Evolutionary conservation across 2,888 invertebrate genomes (phyloP).

Genomic region (Eupithecia insigniata): DNA sequence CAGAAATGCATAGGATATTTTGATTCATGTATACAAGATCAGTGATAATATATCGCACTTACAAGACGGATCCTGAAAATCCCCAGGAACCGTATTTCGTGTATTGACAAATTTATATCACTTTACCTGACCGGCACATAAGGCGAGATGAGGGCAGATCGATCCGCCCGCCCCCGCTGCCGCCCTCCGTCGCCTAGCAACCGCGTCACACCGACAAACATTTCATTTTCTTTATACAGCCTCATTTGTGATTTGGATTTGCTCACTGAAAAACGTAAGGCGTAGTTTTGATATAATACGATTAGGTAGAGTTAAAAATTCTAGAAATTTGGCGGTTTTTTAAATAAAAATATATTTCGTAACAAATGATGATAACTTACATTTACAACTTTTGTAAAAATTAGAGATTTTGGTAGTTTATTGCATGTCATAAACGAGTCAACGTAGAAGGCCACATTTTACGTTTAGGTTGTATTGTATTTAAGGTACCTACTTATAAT

Average conservation of each 20-base stretch:
- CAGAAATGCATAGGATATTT: too few relatives aligned
- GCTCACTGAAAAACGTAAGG: neutral
- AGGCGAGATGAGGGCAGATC: conserved; percentile 68
- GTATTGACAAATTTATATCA: conserved; percentile 31
- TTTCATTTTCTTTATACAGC: conserved; percentile 39
- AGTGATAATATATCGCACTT: too few relatives aligned
- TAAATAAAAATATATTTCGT: too few relatives aligned
- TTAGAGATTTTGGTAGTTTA: neutral
- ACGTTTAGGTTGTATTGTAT: neutral
- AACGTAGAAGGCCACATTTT: neutral
- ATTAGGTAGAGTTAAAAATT: too few relatives aligned
- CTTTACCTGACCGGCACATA: conserved; percentile 30
- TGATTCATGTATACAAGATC: too few relatives aligned
- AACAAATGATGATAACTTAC: too few relatives aligned
- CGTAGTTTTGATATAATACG: neutral
- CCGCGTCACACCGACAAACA: conserved; percentile 55
- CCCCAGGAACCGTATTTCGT: neutral
- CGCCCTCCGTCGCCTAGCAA: conserved; percentile 68
- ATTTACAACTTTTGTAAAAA: neutral
- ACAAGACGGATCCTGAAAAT: neutral
- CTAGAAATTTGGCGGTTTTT: too few relatives aligned
- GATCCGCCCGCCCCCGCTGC: conserved; percentile 85
- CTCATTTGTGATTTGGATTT: conserved; percentile 4
- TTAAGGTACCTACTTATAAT: neutral
- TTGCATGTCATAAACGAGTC: neutral